phyloP scores from a whole-genome alignment of 2,888 invertebrate species.

The Camptogramma bilineatum region DNA sequence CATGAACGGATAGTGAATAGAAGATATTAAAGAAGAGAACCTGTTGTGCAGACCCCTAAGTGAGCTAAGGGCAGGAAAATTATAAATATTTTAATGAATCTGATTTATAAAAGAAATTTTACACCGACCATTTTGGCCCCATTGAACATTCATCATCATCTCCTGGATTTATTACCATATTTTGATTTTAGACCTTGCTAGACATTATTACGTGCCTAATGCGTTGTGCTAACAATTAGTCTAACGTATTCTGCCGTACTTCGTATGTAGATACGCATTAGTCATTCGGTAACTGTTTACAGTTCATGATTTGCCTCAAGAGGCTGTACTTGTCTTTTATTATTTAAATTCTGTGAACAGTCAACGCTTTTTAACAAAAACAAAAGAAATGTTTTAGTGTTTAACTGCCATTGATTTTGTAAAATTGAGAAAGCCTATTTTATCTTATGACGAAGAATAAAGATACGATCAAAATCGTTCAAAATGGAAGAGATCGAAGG shows the following conservation, averaged over 20 bases:
- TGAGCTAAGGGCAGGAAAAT: too few species aligned
- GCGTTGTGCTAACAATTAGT: slow-evolving; percentile 21
- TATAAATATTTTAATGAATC: too few species aligned
- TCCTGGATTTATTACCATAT: too few species aligned
- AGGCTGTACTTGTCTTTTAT: slow-evolving; percentile 48
- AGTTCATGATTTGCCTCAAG: slow-evolving; percentile 59
- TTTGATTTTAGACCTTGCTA: background rate
- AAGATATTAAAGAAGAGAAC: too few species aligned
- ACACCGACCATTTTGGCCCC: too few species aligned
- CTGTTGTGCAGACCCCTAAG: too few species aligned
- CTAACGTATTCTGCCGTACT: slow-evolving; percentile 16
- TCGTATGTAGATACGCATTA: slow-evolving; percentile 16
- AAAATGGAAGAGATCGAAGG: slow-evolving; percentile 70
- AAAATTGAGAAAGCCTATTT: background rate
- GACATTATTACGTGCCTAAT: background rate
- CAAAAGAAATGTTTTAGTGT: background rate
- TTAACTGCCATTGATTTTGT: background rate
- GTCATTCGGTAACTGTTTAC: slow-evolving; percentile 43
- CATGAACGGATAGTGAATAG: too few species aligned
- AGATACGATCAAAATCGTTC: slow-evolving; percentile 70
- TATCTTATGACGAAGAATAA: slow-evolving; percentile 70
- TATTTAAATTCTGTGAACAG: slow-evolving; percentile 1
- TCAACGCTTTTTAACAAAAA: background rate
- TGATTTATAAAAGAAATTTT: too few species aligned
- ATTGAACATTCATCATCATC: too few species aligned